These are phyloP conservation scores for Austrolebias charrua DNA, from an alignment of 2,797 vertebrate species.

Conservation along the genomic window DNA sequence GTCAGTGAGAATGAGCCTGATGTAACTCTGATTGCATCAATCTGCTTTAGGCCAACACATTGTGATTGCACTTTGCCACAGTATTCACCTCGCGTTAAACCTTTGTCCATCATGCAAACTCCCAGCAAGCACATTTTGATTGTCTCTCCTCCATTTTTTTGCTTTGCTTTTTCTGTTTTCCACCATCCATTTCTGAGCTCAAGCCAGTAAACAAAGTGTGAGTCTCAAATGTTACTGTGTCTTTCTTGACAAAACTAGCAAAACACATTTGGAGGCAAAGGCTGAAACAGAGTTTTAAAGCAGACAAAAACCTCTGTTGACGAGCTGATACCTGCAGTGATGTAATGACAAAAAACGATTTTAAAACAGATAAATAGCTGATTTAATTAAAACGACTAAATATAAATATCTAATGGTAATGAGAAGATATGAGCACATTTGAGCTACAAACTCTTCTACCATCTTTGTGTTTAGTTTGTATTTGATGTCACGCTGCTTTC, in stretches of 20 bases:
- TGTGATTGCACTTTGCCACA: constrained; percentile 69
- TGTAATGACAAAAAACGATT: constrained; percentile 17
- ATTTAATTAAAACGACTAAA: constrained; percentile 18
- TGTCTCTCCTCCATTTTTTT: constrained; percentile 19
- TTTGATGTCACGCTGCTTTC: constrained; percentile 17
- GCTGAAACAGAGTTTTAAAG: constrained; percentile 32
- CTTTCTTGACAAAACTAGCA: constrained; percentile 6
- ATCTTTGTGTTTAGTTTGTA: constrained; percentile 38
- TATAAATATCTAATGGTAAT: neutral
- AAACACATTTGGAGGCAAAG: constrained; percentile 18
- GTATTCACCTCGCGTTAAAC: constrained; percentile 76
- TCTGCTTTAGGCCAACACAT: constrained; percentile 65
- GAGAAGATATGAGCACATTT: constrained; percentile 39
- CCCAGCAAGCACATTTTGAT: constrained; percentile 43
- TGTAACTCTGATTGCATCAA: constrained; percentile 58
- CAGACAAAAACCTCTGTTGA: neutral
- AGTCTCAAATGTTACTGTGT: neutral
- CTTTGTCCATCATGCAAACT: constrained; percentile 56
- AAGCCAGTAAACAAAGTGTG: neutral
- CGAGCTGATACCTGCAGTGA: constrained; percentile 13
- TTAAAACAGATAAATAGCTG: neutral
- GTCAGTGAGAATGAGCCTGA: constrained; percentile 29
- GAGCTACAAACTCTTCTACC: neutral
- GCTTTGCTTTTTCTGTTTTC: constrained; percentile 23
- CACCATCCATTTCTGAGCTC: constrained; percentile 24